Base-by-base conservation (phyloP, 2,113 vertebrate genomes). In the Octodon degus region DNA sequence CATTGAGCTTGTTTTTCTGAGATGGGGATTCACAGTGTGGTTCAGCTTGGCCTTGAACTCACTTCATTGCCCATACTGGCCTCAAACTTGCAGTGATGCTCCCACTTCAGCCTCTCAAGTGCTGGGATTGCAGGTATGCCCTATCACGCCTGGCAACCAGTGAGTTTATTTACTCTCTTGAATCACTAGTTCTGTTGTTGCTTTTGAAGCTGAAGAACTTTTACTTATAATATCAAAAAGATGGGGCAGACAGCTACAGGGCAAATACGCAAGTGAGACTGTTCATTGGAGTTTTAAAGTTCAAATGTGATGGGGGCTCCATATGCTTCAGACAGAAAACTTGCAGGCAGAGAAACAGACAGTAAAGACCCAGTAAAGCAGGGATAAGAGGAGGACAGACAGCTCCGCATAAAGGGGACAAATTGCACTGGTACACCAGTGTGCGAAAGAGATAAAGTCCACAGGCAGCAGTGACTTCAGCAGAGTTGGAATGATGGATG, bases 361-460 rank as follows among this genome's bases (percentile, higher is more conserved):
- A 19, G 43, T 80, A 76, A 96, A 89, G 62, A 40, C n/a, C n/a
- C n/a, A n/a, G n/a, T n/a, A n/a, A n/a, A n/a, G 47, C 8, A 47
- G 11, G 19, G 22, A 55, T 22, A 50, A 5, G 24, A 7, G 5
- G 85, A 93, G 58, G 43, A 62, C 62, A 58, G 68, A 68, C 17
- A 55, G 62, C 27, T n/a, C 60, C 34, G 27, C 14, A 30, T 32
- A 60, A 53, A 40, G 53, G 37, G 91, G 40, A 80, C 2, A 55
- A 37, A 72, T 27, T 67, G 7, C 58, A 37, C 17, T 17, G 55
- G 6, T 37, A 30, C 90, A 40, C 83, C 34, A 7, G 12, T 37
- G 32, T 32, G 55, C 79, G 91, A 47, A 93, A 83, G 74, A 94
- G 91, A 94, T 58, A 86, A 83, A 43, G 60, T 43, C 62, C n/a